Evolutionary conservation across 2,797 vertebrate species (phyloP), one percentile per base, ranked within the genome.

Genomic region (Myotis pilosus): DNA sequence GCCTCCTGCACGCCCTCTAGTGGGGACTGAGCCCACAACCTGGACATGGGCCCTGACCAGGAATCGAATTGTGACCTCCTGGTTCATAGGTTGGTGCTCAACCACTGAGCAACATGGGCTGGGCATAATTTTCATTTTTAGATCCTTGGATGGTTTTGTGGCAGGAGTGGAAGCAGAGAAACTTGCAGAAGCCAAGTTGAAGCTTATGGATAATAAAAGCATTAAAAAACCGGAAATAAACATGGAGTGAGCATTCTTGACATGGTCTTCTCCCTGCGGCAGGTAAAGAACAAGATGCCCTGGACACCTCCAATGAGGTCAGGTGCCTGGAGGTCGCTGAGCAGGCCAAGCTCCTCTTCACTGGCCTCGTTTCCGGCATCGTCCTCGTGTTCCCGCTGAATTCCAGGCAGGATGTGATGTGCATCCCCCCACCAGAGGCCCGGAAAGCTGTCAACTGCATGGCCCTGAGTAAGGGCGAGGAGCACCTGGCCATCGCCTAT

Each of bases 301-400:
- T 98, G 92, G 96, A 98, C 0, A 97, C 97, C 1, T 98, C 98
- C 9, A 98, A 98, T 0, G 91, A 97, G 81, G 98, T 98, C 25
- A 98, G 96, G 79, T 99, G 98, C n/a, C 97, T 99, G 97, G 98
- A 98, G 88, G 79, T 98, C 5, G 98, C 98, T 0, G 98, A 99
- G 94, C 92, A 97, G 78, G 98, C 97, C 36, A 97, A 98, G 17
- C 96, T 99, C n/a, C 98, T 99, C 17, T 97, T 99, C 57, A 98
- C 98, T 0, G 99, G 99, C 4, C 94, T 99, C 22, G 81, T 53
- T 6, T 98, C 98, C 0, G 99, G 99, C 30, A 98, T 98, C 0
- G 97, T 99, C 69, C 98, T 99, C 28, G 98, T 98, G 96, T 99
- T 99, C 96, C 99, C 99, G 0, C 84, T 99, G 74, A 97, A 97